phyloP scores from a whole-genome alignment of 1,140 invertebrate species.

The Lordiphosa clarofinis region DNA sequence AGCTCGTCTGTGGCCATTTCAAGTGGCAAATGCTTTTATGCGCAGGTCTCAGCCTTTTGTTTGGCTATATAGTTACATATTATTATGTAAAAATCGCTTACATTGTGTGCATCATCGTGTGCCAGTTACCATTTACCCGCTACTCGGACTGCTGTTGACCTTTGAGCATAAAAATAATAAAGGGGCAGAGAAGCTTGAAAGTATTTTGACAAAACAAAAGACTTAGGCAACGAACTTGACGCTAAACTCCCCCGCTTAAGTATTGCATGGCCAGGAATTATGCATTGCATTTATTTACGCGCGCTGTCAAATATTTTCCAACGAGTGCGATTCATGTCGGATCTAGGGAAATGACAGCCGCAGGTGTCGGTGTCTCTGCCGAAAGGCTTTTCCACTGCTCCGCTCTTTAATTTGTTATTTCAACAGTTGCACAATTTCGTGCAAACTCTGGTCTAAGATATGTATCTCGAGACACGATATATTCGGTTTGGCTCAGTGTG shows the following conservation, averaged over 20 bases:
- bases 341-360: constrained; percentile 6
- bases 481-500: constrained; percentile 22
- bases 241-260: constrained; percentile 40
- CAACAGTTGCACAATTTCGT: constrained; percentile 75
- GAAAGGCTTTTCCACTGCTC: constrained; percentile 12
- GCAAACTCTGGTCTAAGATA: constrained; percentile 55
- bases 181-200: constrained; percentile 17
- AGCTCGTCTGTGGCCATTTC: constrained; percentile 42
- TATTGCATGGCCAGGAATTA: constrained; percentile 48
- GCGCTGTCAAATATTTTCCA: constrained; percentile 41
- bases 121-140: constrained; percentile 51
- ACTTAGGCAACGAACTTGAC: constrained; percentile 72
- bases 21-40: constrained; percentile 64
- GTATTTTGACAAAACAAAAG: constrained; percentile 61
- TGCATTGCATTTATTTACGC: constrained; percentile 38
- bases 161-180: constrained; percentile 40
- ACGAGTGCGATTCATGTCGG: constrained; percentile 28
- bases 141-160: constrained; percentile 65
- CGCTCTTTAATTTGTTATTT: constrained; percentile 60
- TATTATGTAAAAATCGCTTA: constrained; percentile 73
- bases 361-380: constrained; percentile 42
- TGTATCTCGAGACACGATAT: constrained; percentile 61
- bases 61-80: constrained; percentile 59
- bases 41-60: constrained; percentile 46
- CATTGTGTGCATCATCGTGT: constrained; percentile 62